phyloP scores from a whole-genome alignment of 1,140 invertebrate species.

The Bombus confusus region DNA sequence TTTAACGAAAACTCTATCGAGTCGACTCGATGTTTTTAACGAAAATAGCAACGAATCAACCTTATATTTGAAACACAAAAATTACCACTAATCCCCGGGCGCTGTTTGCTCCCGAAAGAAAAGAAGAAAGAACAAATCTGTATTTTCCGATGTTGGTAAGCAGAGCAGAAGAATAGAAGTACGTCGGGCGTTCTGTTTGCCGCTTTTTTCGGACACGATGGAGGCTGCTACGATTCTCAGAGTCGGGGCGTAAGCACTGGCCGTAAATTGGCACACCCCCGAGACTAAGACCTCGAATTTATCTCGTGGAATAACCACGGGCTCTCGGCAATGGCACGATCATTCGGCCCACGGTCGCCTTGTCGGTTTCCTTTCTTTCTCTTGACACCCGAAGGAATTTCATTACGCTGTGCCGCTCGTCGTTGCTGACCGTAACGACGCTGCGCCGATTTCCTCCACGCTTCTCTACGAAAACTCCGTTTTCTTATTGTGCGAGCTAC shows the following conservation, averaged over 20 bases:
- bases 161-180: background rate
- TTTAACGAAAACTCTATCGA: no score
- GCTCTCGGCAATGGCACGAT: background rate
- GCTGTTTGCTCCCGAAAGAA: no score
- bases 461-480: background rate
- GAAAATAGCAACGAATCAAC: no score
- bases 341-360: background rate
- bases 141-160: background rate
- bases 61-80: no score
- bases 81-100: no score
- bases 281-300: constrained; percentile 19
- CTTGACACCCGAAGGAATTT: constrained; percentile 32
- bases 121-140: background rate
- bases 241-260: background rate
- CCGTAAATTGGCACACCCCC: constrained; percentile 28
- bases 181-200: background rate
- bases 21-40: no score
- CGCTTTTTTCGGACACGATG: background rate
- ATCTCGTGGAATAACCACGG: background rate
- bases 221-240: background rate
- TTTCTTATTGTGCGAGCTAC: no score
- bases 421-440: no score
- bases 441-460: background rate
- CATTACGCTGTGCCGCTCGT: background rate
- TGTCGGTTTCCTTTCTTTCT: constrained; percentile 36